Conservation (phyloP, 2,888 invertebrate genomes). For the Cenopis cana region DNA sequence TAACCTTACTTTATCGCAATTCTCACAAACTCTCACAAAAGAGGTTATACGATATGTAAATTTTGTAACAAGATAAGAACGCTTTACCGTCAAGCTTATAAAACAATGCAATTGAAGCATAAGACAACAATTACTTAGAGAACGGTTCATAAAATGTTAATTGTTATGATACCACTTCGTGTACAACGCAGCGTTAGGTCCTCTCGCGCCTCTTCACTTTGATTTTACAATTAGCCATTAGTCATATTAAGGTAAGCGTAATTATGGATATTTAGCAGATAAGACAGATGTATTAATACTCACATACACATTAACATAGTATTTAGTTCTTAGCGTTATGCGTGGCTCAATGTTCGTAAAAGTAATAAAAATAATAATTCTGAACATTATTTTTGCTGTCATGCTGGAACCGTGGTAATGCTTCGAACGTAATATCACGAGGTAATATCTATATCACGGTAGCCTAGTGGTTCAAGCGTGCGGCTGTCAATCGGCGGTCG, state of each 20-base stretch:
- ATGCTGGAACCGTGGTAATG: too few species aligned
- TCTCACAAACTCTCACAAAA: conserved; percentile 8
- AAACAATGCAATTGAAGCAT: conserved; percentile 36
- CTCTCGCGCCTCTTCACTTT: conserved; percentile 15
- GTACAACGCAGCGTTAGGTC: conserved; percentile 14
- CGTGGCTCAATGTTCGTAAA: too few species aligned
- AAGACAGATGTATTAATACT: too few species aligned
- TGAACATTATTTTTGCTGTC: too few species aligned
- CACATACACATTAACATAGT: too few species aligned
- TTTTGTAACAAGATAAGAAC: conserved; percentile 41
- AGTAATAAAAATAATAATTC: too few species aligned
- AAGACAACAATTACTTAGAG: conserved; percentile 38
- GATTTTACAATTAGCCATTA: not conserved
- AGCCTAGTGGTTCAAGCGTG: too few species aligned
- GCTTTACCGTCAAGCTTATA: conserved; percentile 36
- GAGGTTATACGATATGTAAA: conserved; percentile 28
- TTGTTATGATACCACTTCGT: conserved; percentile 29
- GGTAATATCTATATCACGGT: too few species aligned
- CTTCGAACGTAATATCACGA: too few species aligned
- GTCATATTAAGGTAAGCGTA: not conserved
- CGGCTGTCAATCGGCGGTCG: too few species aligned
- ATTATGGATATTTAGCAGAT: too few species aligned
- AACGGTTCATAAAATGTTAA: conserved; percentile 39
- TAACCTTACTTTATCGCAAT: conserved; percentile 21
- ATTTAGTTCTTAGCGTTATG: too few species aligned